These are phyloP conservation scores for Dicentrarchus labrax DNA, from an alignment of 2,113 vertebrate species.

Conservation along the genomic window DNA sequence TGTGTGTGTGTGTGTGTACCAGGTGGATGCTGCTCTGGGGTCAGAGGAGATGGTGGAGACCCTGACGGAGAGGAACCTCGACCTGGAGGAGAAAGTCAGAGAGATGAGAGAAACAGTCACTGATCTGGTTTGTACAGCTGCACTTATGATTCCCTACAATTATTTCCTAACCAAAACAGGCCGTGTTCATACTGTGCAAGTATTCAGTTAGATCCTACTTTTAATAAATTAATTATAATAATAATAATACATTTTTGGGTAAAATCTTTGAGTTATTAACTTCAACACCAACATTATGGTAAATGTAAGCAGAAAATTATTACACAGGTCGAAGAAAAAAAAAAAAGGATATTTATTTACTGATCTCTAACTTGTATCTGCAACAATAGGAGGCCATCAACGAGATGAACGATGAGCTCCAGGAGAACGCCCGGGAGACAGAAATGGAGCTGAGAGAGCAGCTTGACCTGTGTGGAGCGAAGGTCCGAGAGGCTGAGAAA, in stretches of 20 bases:
- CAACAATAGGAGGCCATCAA: constrained; percentile 94
- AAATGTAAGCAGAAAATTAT: background rate
- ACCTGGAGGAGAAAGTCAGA: constrained; percentile 97
- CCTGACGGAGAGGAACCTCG: constrained; percentile 94
- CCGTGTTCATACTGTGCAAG: background rate
- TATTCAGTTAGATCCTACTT: background rate
- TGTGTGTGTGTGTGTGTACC: constrained; percentile 4
- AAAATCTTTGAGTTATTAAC: background rate
- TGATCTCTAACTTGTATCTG: background rate
- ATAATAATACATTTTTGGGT: too few relatives aligned
- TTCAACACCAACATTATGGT: background rate
- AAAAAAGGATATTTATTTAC: background rate
- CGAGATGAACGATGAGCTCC: constrained; percentile 99
- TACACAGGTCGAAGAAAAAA: too few relatives aligned
- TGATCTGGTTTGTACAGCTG: constrained; percentile 76
- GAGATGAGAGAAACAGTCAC: constrained; percentile 88
- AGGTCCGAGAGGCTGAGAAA: constrained; percentile 92
- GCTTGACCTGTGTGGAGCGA: constrained; percentile 89
- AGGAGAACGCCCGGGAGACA: constrained; percentile 95
- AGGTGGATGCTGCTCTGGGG: constrained; percentile 97
- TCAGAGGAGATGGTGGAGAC: constrained; percentile 99
- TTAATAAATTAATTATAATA: too few relatives aligned
- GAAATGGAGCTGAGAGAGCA: constrained; percentile 98
- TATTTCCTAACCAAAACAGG: background rate
- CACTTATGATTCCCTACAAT: background rate